Evolutionary conservation across 2,113 vertebrate genomes (phyloP), one percentile per base, ranked within the genome.

Genomic region (Elephantulus edwardii): DNA sequence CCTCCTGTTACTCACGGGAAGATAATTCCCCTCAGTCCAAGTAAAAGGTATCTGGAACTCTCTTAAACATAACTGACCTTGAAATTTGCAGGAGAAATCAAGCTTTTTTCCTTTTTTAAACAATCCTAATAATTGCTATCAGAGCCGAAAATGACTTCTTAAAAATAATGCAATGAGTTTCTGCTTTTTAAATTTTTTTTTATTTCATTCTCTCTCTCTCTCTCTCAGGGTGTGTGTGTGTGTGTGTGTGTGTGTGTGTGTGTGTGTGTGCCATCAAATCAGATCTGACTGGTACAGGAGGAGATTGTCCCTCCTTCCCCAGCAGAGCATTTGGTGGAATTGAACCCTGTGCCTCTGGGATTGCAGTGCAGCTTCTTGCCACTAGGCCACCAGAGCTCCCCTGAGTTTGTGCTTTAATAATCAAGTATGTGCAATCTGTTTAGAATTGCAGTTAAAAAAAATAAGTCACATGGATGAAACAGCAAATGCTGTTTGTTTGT

Each of bases 361-460:
- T n/a, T n/a, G n/a, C n/a, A n/a, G n/a, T n/a, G n/a, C n/a, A n/a
- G n/a, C n/a, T n/a, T n/a, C n/a, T n/a, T n/a, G n/a, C n/a, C n/a
- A n/a, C n/a, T n/a, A n/a, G n/a, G n/a, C n/a, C n/a, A n/a, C n/a
- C n/a, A n/a, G n/a, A n/a, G n/a, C n/a, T n/a, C n/a, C n/a, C n/a
- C n/a, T n/a, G n/a, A 44, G 88, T 81, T 62, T 92, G 40, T 75
- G 5, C 42, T 48, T 93, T 89, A 86, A 8, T 33, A 90, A 86
- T 84, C 64, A 96, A 91, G 82, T 85, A 91, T 54, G 52, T 28
- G 48, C 9, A 93, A 44, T 8, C 77, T 86, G n/a, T 52, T n/a
- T n/a, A n/a, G n/a, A n/a, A n/a, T n/a, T n/a, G 48, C 9, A 50
- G 48, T 50, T 50, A 10, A 8, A 50, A 50, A 50, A 95, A 91